Conservation (phyloP, 2,797 vertebrate species). For the Micromesistius poutassou region DNA sequence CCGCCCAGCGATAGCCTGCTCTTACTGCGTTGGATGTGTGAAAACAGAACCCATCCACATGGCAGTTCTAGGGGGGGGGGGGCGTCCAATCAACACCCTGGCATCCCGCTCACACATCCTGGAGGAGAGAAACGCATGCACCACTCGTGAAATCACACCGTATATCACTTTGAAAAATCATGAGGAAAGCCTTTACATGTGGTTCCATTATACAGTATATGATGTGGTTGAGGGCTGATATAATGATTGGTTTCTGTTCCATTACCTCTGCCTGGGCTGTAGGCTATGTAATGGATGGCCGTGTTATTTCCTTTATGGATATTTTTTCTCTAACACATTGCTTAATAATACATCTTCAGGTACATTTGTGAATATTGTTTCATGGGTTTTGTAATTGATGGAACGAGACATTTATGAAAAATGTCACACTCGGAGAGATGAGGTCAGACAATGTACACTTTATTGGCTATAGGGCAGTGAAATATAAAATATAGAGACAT, state of each 20-base stretch:
- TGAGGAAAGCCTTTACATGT: constrained; percentile 6
- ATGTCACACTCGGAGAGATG: neutral
- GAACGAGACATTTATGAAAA: neutral
- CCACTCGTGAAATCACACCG: constrained; percentile 28
- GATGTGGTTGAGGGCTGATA: neutral
- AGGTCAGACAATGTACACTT: neutral
- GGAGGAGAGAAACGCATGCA: constrained; percentile 26
- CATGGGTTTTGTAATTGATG: neutral
- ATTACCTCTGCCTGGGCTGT: too few species aligned
- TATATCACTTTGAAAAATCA: constrained; percentile 24
- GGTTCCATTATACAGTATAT: constrained; percentile 4
- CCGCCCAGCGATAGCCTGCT: neutral
- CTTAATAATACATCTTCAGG: neutral
- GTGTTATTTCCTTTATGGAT: neutral
- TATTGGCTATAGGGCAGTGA: neutral
- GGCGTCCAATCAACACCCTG: constrained; percentile 55
- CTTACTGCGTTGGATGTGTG: constrained; percentile 20
- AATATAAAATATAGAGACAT: constrained; percentile 21
- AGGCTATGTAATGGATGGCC: too few species aligned
- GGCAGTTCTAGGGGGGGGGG: constrained; percentile 28
- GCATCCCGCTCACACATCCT: constrained; percentile 43
- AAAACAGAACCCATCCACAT: constrained; percentile 31
- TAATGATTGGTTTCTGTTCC: neutral
- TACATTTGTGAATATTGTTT: neutral
- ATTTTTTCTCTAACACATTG: neutral